Base-by-base conservation (phyloP, 1,140 invertebrate species). In the Phenacoccus solenopsis region DNA sequence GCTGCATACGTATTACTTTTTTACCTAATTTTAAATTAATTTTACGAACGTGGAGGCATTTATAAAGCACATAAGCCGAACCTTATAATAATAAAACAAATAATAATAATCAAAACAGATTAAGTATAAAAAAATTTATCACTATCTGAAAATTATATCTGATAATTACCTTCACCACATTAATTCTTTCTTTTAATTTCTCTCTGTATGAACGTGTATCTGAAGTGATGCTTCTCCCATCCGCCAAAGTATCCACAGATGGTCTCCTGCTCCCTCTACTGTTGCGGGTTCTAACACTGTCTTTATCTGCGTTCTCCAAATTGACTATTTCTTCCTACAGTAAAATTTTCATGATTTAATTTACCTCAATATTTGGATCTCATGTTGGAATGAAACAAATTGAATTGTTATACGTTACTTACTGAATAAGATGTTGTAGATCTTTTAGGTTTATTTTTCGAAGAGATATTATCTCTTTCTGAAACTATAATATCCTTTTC, bases 201-300 rank as follows among this genome's bases (percentile, higher is more conserved):
- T 76, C 74, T 28, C 75, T 30, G 35, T 76, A 74, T 12, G 75
- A 75, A 22, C 73, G 72, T 7, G 67, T 73, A 28, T 75, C 74
- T 38, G 75, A 72, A 4, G 74, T 75, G 12, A 70, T 49, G 70
- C 72, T 73, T 56, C 71, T 28, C 30, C 71, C 70, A 20, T 71
- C 69, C 1, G 70, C 71, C 16, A 69, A 73, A 13, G 72, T 69
- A 22, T 73, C 72, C 20, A 68, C 22, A 0, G 72, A 73, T 20
- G 30, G 25, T 35, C 69, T 35, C 56, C 70, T 27, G 32, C 69
- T 49, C 27, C 69, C 28, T 68, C 70, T 27, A 24, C 69, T 57
- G 32, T 56, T 2, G 35, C 57, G 69, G 3, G 59, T 64, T 64
- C 25, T 64, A 4, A 27, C 22, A 16, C 38, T 49, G 13, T 49